Percentiles rank a stretch among this genome's conserved stretches.
Evolutionary conservation across 2,113 vertebrate species (phyloP).

Genomic region (Carollia perspicillata): DNA sequence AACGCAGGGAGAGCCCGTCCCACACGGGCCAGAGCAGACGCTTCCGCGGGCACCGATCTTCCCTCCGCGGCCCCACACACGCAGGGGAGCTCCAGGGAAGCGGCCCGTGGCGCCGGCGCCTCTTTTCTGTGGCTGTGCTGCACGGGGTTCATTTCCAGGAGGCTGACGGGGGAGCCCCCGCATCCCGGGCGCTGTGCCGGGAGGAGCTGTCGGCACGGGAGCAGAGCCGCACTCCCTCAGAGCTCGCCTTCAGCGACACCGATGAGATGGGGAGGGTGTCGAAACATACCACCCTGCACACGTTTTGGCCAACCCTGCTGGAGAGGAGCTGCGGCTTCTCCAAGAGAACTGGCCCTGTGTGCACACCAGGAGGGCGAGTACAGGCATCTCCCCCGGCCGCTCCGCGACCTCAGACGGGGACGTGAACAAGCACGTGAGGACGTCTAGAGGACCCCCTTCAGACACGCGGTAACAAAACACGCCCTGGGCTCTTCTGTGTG

Average conservation of each 20-base stretch:
- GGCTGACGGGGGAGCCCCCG: fast-evolving
- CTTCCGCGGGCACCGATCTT: no score
- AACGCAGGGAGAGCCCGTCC: background rate
- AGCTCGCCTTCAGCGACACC: no score
- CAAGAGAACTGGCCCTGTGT: background rate
- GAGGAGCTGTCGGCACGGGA: fast-evolving
- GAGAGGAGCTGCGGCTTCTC: background rate
- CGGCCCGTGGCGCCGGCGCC: fast-evolving
- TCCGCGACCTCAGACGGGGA: background rate
- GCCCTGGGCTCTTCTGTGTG: background rate
- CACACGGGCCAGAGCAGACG: fast-evolving
- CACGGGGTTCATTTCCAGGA: no score
- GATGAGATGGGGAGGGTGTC: fast-evolving
- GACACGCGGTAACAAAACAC: background rate
- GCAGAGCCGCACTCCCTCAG: no score
- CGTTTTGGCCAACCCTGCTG: background rate
- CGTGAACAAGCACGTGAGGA: background rate
- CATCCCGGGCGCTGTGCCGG: fast-evolving
- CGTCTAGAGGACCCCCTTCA: background rate
- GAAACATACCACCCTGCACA: fast-evolving
- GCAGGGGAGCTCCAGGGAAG: no score
- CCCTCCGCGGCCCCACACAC: no score
- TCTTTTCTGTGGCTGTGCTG: no score
- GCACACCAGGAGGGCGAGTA: background rate
- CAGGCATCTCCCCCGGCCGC: fast-evolving